A percentile compares a stretch with the other conserved stretches of the same genome.
Evolutionary conservation across 1,140 invertebrate species (phyloP).

Genomic region (Maniola jurtina): DNA sequence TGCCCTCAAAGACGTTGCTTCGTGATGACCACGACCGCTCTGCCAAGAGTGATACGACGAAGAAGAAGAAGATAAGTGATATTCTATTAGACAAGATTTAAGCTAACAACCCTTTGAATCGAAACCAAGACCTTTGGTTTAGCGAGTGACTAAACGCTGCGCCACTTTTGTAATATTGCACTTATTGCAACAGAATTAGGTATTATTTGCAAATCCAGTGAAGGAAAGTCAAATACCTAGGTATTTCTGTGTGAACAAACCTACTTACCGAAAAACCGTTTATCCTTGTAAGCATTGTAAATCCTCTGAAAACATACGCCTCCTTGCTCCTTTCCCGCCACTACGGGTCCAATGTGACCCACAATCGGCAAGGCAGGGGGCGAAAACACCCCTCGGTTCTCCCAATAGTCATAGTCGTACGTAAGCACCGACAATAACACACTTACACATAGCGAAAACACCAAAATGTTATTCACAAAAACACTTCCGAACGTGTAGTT

Average conservation of each 20-base stretch:
- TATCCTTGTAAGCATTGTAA: conserved; percentile 56
- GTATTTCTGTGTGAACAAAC: too few species aligned
- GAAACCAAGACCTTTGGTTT: too few species aligned
- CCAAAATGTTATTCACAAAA: conserved; percentile 46
- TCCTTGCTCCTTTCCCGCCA: conserved; percentile 60
- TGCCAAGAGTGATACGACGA: too few species aligned
- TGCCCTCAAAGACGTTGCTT: too few species aligned
- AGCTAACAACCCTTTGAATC: too few species aligned
- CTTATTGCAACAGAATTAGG: too few species aligned
- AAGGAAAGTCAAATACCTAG: neutral
- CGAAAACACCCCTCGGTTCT: conserved; percentile 51
- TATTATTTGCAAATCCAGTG: too few species aligned
- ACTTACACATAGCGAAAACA: conserved; percentile 26
- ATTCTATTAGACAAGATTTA: too few species aligned
- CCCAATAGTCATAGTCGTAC: conserved; percentile 69
- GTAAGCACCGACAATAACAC: conserved; percentile 50
- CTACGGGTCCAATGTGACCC: conserved; percentile 60
- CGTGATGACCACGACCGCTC: too few species aligned
- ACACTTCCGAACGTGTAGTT: conserved; percentile 50
- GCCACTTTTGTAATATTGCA: too few species aligned
- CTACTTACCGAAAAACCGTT: conserved; percentile 59
- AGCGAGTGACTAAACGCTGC: too few species aligned
- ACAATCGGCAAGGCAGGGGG: conserved; percentile 61
- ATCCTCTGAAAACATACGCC: conserved; percentile 66
- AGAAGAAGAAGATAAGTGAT: too few species aligned